Evolutionary conservation across 2,888 invertebrate genomes (phyloP).

Genomic region (Rhabditophanes sp.): DNA sequence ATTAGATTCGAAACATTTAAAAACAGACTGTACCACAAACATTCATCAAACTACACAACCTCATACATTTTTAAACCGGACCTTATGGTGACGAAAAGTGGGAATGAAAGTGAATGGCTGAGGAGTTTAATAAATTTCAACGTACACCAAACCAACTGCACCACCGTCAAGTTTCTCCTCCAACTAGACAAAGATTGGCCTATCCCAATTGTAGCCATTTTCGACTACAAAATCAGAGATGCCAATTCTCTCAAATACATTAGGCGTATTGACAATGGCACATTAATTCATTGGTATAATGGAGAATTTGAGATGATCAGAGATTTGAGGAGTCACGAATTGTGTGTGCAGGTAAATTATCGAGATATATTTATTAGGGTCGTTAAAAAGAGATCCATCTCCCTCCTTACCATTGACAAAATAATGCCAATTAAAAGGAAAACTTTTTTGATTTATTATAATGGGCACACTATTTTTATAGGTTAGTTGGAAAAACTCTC

Average conservation of each 20-base stretch:
- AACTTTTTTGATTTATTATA: too few species aligned
- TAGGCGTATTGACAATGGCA: constrained; percentile 19
- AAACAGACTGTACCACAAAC: constrained; percentile 21
- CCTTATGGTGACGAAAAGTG: constrained; percentile 21
- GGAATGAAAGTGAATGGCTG: constrained; percentile 30
- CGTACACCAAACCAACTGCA: constrained; percentile 14
- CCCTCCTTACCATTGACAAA: too few species aligned
- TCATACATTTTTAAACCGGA: constrained; percentile 31
- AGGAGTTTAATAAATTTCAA: constrained; percentile 20
- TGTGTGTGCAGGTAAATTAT: constrained; percentile 15
- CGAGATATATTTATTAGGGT: too few species aligned
- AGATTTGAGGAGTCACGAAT: constrained; percentile 16
- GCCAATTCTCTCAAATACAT: constrained; percentile 19
- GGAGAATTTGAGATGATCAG: constrained; percentile 16
- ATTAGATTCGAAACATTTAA: constrained; percentile 27
- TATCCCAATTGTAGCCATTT: constrained; percentile 16
- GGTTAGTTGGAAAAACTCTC: constrained; percentile 12
- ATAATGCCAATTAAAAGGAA: too few species aligned
- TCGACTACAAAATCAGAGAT: constrained; percentile 25
- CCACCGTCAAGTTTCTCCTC: constrained; percentile 19
- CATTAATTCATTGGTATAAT: constrained; percentile 18
- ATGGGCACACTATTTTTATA: constrained; percentile 3
- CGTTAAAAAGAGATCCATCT: too few species aligned
- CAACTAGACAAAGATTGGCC: constrained; percentile 29
- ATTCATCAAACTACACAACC: constrained; percentile 29